Evolutionary conservation across 2,797 vertebrate species (phyloP).

Genomic region (Lophius americanus): DNA sequence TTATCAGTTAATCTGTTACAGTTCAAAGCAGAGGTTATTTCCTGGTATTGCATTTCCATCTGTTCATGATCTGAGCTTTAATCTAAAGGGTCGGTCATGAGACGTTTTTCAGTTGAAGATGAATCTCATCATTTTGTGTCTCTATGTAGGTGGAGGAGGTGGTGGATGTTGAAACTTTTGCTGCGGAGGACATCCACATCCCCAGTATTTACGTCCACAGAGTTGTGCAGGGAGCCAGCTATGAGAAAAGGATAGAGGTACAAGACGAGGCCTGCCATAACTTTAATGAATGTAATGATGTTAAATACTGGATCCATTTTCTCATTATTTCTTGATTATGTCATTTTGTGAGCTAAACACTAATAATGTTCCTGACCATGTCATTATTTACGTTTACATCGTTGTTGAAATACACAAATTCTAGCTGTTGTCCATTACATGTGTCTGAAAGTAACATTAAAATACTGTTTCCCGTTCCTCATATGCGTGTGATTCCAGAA

Average conservation of each 20-base stretch:
- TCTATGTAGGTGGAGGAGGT: conserved; percentile 93
- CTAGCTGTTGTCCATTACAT: background rate
- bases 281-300: background rate
- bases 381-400: background rate
- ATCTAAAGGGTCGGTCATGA: conserved; percentile 27
- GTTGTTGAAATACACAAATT: conserved; percentile 13
- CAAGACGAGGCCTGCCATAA: conserved; percentile 10
- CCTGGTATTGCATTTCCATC: conserved; percentile 29
- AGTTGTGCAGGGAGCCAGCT: conserved; percentile 87
- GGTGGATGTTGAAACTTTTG: conserved; percentile 92
- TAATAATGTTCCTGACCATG: background rate
- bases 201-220: conserved; percentile 95
- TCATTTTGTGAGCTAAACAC: background rate
- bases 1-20: conserved; percentile 29
- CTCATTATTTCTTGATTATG: background rate
- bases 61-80: conserved; percentile 44
- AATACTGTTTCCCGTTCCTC: conserved; percentile 16
- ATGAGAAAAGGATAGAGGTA: conserved; percentile 99
- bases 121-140: conserved; percentile 34
- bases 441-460: conserved; percentile 29
- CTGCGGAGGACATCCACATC: conserved; percentile 95
- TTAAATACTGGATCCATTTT: background rate
- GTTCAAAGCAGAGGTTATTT: conserved; percentile 54
- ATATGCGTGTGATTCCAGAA: conserved; percentile 79
- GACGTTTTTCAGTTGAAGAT: conserved; percentile 27